A percentile compares a stretch with the other conserved stretches of the same genome.
These are phyloP conservation scores for Choristoneura rosaceana DNA, from an alignment of 2,888 invertebrate genomes.

Conservation along the genomic window DNA sequence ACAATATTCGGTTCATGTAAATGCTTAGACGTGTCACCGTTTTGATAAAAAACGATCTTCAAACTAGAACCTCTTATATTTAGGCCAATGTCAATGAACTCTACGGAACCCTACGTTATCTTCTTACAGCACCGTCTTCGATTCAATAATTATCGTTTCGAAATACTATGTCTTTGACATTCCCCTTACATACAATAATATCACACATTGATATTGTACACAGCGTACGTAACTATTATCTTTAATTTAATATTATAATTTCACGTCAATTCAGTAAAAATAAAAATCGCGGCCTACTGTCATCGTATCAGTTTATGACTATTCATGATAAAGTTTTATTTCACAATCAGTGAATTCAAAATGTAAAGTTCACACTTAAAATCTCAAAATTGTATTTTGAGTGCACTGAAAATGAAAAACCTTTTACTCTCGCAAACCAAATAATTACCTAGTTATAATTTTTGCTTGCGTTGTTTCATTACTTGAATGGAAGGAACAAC, in stretches of 20 bases:
- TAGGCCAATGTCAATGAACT: conserved; percentile 31
- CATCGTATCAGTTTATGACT: not conserved
- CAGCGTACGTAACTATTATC: conserved; percentile 46
- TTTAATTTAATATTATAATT: conserved; percentile 22
- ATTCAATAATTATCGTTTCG: conserved; percentile 51
- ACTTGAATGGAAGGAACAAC: not conserved
- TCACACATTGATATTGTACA: conserved; percentile 76
- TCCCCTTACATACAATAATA: conserved; percentile 66
- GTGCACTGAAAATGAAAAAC: not conserved
- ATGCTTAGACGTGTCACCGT: not conserved
- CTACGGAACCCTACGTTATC: conserved; percentile 31
- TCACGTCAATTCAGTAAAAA: conserved; percentile 6
- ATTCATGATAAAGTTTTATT: not conserved
- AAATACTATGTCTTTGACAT: conserved; percentile 68
- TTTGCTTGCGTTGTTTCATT: not conserved
- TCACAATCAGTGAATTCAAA: not conserved
- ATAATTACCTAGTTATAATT: not conserved
- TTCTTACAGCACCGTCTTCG: conserved; percentile 52
- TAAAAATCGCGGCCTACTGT: conserved; percentile 1
- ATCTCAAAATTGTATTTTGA: not conserved
- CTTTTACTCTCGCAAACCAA: not conserved
- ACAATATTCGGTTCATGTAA: not conserved
- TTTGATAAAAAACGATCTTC: not conserved
- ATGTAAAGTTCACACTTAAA: not conserved
- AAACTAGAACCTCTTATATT: conserved; percentile 1